Conservation (phyloP, 2,113 vertebrate genomes). For the Perognathus longimembris region DNA sequence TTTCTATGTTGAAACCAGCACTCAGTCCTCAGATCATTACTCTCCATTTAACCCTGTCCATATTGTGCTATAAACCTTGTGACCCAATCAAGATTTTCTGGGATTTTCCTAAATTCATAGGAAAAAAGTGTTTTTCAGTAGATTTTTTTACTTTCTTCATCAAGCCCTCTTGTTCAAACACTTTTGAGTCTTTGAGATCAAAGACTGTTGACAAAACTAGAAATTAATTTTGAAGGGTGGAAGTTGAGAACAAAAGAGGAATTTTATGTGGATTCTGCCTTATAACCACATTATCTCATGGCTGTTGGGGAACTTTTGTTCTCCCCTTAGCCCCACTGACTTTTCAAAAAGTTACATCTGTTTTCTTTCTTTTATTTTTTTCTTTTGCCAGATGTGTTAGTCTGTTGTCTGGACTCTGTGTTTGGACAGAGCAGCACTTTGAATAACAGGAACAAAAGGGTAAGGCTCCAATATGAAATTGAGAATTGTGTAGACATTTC, state of each 20-base stretch:
- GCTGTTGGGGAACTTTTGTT: not conserved
- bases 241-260: not conserved
- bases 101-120: slow-evolving; percentile 74
- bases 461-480: not conserved
- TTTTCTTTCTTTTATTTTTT: not conserved
- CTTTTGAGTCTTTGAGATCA: slow-evolving; percentile 30
- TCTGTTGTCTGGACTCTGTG: not conserved
- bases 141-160: slow-evolving; percentile 4
- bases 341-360: not conserved
- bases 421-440: not conserved
- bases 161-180: slow-evolving; percentile 48
- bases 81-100: slow-evolving; percentile 59
- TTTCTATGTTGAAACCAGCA: not conserved
- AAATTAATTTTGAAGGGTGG: not conserved
- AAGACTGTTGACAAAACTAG: not conserved
- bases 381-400: not conserved
- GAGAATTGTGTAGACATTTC: not conserved
- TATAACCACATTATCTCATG: not conserved
- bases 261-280: slow-evolving; percentile 50
- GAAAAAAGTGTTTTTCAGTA: slow-evolving; percentile 49
- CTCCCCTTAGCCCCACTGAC: not conserved
- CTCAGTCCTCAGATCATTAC: not conserved
- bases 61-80: not conserved
- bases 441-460: not conserved
- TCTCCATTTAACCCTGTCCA: not conserved